Conservation (phyloP, 2,888 invertebrate genomes). For the Mycalesis mineus region DNA sequence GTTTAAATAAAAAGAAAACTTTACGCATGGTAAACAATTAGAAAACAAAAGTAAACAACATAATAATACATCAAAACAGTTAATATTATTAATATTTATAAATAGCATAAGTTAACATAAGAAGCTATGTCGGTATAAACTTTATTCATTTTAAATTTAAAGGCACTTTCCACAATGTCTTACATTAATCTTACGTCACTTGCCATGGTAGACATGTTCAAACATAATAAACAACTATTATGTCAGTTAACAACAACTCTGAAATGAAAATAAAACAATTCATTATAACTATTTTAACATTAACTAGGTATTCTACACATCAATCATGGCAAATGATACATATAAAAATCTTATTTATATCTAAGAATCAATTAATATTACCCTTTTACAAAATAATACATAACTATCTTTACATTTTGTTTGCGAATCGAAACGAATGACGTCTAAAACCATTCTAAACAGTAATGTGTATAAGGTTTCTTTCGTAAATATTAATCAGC, state of each 20-base stretch:
- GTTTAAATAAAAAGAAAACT: background rate
- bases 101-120: conserved; percentile 78
- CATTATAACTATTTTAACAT: conserved; percentile 29
- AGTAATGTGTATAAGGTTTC: conserved; percentile 24
- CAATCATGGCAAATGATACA: conserved; percentile 45
- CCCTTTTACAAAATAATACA: conserved; percentile 55
- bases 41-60: conserved; percentile 43
- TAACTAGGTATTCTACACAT: conserved; percentile 29
- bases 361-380: conserved; percentile 65
- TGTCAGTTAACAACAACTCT: conserved; percentile 27
- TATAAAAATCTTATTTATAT: conserved; percentile 44
- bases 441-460: conserved; percentile 22
- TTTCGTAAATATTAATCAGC: conserved; percentile 31
- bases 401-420: conserved; percentile 24
- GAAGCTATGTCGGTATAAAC: conserved; percentile 77
- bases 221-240: conserved; percentile 31
- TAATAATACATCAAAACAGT: conserved; percentile 70
- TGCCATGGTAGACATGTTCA: conserved; percentile 54
- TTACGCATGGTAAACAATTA: background rate
- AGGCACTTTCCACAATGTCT: conserved; percentile 77
- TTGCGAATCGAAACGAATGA: conserved; percentile 24
- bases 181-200: conserved; percentile 57
- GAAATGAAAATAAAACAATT: conserved; percentile 29
- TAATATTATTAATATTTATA: conserved; percentile 77
- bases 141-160: conserved; percentile 75